phyloP scores from a whole-genome alignment of 2,888 invertebrate genomes.

The Catocala nupta region DNA sequence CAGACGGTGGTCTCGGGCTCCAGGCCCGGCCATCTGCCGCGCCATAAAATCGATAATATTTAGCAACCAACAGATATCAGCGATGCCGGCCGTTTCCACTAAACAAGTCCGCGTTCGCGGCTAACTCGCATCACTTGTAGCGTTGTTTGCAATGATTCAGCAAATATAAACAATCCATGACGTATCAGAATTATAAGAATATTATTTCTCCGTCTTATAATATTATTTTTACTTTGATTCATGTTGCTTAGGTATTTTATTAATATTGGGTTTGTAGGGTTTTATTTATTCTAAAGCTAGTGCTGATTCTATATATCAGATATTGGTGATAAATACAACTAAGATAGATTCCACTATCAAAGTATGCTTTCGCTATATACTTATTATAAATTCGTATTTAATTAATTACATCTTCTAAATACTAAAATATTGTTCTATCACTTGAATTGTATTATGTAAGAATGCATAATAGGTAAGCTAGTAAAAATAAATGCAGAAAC shows the following conservation, averaged over 20 bases:
- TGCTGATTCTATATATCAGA: too few species aligned
- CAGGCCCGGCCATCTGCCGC: constrained; percentile 83
- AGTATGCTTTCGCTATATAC: too few species aligned
- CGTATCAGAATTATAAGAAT: constrained; percentile 21
- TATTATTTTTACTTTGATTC: constrained; percentile 9
- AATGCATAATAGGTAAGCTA: background rate
- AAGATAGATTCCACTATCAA: too few species aligned
- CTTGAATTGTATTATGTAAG: background rate
- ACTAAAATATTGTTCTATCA: background rate
- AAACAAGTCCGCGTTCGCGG: constrained; percentile 14
- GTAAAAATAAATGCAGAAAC: constrained; percentile 1
- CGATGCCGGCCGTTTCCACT: constrained; percentile 32
- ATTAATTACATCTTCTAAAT: too few species aligned
- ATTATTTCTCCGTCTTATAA: constrained; percentile 5
- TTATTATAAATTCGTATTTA: too few species aligned
- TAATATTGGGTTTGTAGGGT: too few species aligned
- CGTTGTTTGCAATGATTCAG: constrained; percentile 27
- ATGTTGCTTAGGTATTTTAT: constrained; percentile 2
- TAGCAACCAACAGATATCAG: constrained; percentile 70
- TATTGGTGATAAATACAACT: too few species aligned
- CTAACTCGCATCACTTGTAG: constrained; percentile 5
- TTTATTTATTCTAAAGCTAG: too few species aligned
- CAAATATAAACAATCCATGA: constrained; percentile 22
- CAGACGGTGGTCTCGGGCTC: constrained; percentile 70
- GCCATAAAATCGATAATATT: constrained; percentile 85